Base-by-base conservation (phyloP, 2,888 invertebrate genomes). In the Andrena minutula region DNA sequence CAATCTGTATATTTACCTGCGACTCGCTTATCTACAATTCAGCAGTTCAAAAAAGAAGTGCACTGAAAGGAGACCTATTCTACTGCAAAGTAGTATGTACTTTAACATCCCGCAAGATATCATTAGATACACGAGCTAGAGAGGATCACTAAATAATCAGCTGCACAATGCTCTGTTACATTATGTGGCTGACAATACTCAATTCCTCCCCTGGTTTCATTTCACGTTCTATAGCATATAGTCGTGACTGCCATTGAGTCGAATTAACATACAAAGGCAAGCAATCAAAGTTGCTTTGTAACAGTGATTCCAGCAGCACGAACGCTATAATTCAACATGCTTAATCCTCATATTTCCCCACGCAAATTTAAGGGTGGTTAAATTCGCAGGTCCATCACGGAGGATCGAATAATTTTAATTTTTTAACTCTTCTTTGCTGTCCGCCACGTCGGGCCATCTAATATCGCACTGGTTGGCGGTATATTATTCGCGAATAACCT, bases 401-500 rank as follows among this genome's bases (percentile, higher is more conserved):
- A 35, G 20, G 26, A 35, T 16, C 28, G 28, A 23, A 49, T 41
- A 41, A 16, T 16, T 16, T 16, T 5, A 7, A 5, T 28, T 49
- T 51, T 35, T 23, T 23, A 1, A 3, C 26, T 20, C 41, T 2
- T 64, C 47, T 12, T 1, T 3, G 16, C 16, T 20, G 60, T 69
- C 61, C 23, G 16, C 35, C 6, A 10, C 12, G 16, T 1, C 12
- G 73, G 7, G 10, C 41, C 16, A 35, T 61, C 5, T 23, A 23
- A 26, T 58, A 51, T 53, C 41, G 5, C 23, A 10, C 16, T 68
- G 68, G n/a, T 72, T 76, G 49, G 35, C n/a, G 16, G 53, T 60
- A n/a, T 47, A 73, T 77, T 63, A 70, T 51, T 64, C 64, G 26
- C 8, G 16, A 49, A 72, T 32, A 77, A 69, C 20, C 32, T 6